Evolutionary conservation across 2,797 vertebrate genomes (phyloP).

Genomic region (Danio choprae): DNA sequence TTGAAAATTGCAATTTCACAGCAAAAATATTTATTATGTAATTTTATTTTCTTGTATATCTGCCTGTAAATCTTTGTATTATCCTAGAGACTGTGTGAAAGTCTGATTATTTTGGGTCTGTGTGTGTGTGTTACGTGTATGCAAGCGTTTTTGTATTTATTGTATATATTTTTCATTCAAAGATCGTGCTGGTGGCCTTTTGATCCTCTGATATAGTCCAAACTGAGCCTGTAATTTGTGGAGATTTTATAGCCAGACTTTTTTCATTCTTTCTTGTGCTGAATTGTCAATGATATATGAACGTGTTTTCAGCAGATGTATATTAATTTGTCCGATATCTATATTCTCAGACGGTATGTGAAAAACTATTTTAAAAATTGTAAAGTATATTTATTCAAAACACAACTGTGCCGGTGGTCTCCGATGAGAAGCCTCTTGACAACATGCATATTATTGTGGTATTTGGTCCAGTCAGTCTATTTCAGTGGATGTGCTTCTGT

Average conservation of each 20-base stretch:
- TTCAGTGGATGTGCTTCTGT: constrained; percentile 43
- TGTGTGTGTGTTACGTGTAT: constrained; percentile 19
- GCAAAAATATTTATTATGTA: constrained; percentile 59
- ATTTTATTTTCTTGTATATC: constrained; percentile 66
- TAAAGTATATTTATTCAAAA: constrained; percentile 35
- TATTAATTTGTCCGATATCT: constrained; percentile 48
- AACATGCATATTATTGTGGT: constrained; percentile 14
- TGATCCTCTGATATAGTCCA: constrained; percentile 62
- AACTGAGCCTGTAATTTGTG: constrained; percentile 48
- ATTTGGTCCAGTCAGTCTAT: constrained; percentile 20
- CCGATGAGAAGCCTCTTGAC: constrained; percentile 39
- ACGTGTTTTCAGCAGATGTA: constrained; percentile 49
- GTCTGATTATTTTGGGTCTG: constrained; percentile 50
- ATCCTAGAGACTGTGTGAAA: constrained; percentile 43
- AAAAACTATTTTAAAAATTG: constrained; percentile 45
- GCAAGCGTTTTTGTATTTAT: constrained; percentile 49
- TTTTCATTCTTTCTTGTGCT: constrained; percentile 33
- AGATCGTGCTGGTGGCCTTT: constrained; percentile 39
- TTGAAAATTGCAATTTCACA: constrained; percentile 50
- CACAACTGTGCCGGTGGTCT: constrained; percentile 10
- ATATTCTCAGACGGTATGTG: constrained; percentile 48
- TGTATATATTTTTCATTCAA: constrained; percentile 50
- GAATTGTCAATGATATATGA: constrained; percentile 46
- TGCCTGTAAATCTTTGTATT: constrained; percentile 48
- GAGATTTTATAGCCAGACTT: constrained; percentile 22